Percentiles rank a stretch among this genome's conserved stretches.
Evolutionary conservation across 2,113 vertebrate genomes (phyloP).

Genomic region (Cichladusa arquata): DNA sequence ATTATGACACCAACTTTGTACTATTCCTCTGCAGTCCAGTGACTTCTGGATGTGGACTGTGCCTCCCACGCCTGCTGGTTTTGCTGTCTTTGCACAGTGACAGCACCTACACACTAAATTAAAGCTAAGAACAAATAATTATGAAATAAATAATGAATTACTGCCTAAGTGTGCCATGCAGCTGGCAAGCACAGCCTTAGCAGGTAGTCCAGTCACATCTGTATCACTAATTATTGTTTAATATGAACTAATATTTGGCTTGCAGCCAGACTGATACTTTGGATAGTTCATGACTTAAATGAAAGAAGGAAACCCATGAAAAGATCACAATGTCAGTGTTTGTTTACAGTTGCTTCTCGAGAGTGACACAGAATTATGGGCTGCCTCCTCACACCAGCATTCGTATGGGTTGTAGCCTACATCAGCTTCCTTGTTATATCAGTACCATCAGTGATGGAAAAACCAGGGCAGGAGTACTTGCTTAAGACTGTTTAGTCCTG

Average conservation of each 20-base stretch:
- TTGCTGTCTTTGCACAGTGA: neutral
- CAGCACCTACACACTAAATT: neutral
- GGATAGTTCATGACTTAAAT: neutral
- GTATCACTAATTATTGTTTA: neutral
- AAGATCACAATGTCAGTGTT: neutral
- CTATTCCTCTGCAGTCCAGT: neutral
- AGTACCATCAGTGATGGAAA: neutral
- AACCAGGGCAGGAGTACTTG: neutral
- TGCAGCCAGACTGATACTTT: neutral
- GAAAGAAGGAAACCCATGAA: neutral
- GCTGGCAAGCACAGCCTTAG: neutral
- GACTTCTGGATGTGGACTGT: neutral
- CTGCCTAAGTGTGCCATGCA: neutral
- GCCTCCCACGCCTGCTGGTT: neutral
- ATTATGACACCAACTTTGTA: neutral
- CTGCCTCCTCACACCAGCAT: neutral
- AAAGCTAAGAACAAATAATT: neutral
- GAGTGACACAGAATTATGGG: neutral
- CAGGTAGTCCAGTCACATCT: neutral
- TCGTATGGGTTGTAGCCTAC: fast-evolving
- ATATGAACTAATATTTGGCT: neutral
- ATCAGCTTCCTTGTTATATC: neutral
- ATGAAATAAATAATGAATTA: neutral
- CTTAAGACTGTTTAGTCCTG: neutral
- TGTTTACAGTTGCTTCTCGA: neutral